Base-by-base conservation (phyloP, 2,888 invertebrate genomes). In the Tenthredo scrophulariae region DNA sequence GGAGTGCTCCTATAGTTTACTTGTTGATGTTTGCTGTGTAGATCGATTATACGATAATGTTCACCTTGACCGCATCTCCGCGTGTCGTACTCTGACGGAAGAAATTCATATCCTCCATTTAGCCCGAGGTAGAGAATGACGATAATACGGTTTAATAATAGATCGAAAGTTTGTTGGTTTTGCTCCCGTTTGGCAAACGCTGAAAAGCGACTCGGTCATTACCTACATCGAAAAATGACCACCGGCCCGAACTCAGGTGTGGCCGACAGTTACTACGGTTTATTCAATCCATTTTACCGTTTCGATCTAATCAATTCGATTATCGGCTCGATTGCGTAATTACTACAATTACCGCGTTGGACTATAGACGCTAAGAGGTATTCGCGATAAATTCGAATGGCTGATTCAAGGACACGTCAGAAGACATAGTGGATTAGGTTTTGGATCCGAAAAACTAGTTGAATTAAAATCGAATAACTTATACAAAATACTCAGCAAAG, bases 271-370 rank as follows among this genome's bases (percentile, higher is more conserved):
- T 65, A 67, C 29, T 46, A 50, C 43, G 33, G 83, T 67, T 70
- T 67, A n/a, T 65, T 67, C 83, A 67, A 37, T 43, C 67, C 22
- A 43, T 50, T 70, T 83, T 70, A 46, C 83, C 46, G 83, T 67
- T 46, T n/a, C 29, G 50, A 83, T 67, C 67, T 33, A 50, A 50
- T 70, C 37, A 37, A 37, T 83, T 70, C 33, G 70, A 67, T 43
- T 29, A 67, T 46, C 67, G 46, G 46, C 67, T 33, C 67, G 70
- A 67, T 83, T 83, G 70, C 46, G 46, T 40, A 70, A 83, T 29
- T 13, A 29, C n/a, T 15, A 40, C 80, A 26, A 58, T 62, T 80
- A 58, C 77, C 29, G 15, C 15, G 22, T 18, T 15, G 22, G 37
- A 54, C 0, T 15, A 26, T 9, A 58, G 26, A 62, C 37, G 80